phyloP scores from a whole-genome alignment of 2,797 vertebrate species.

The Galago senegalensis region DNA sequence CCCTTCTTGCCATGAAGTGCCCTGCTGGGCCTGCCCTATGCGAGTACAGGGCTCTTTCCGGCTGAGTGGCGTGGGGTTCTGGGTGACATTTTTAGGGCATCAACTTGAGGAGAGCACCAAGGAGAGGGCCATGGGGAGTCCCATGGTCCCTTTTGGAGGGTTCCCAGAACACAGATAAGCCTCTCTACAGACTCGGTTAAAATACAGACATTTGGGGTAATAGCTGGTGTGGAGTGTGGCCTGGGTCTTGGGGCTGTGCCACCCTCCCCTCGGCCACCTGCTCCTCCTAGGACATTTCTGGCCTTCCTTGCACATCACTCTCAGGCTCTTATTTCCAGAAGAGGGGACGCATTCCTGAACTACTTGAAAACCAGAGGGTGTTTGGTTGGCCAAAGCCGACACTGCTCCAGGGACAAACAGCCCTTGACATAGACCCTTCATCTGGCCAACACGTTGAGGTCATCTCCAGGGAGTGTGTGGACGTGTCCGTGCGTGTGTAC shows the following conservation, averaged over 20 bases:
- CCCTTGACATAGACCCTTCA: neutral
- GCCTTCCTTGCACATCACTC: neutral
- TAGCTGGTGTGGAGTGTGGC: rapidly evolving
- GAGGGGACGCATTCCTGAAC: neutral
- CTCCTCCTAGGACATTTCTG: neutral
- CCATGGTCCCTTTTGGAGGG: neutral
- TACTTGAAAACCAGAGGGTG: neutral
- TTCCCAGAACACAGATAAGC: neutral
- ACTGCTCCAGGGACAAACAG: neutral
- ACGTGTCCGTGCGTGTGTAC: rapidly evolving
- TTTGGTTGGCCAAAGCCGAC: neutral
- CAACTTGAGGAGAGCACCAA: neutral
- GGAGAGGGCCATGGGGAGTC: neutral
- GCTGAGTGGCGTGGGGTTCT: neutral
- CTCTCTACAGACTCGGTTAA: rapidly evolving
- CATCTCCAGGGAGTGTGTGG: neutral
- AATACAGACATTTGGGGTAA: rapidly evolving
- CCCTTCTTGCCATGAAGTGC: no score
- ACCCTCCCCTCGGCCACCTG: neutral
- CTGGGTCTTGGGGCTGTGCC: neutral
- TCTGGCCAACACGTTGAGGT: rapidly evolving
- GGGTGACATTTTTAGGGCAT: neutral
- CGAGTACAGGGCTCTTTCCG: neutral
- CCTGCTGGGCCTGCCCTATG: neutral
- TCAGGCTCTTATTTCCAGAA: neutral